Conservation (phyloP, 2,888 invertebrate genomes). For the Danaus chrysippus region DNA sequence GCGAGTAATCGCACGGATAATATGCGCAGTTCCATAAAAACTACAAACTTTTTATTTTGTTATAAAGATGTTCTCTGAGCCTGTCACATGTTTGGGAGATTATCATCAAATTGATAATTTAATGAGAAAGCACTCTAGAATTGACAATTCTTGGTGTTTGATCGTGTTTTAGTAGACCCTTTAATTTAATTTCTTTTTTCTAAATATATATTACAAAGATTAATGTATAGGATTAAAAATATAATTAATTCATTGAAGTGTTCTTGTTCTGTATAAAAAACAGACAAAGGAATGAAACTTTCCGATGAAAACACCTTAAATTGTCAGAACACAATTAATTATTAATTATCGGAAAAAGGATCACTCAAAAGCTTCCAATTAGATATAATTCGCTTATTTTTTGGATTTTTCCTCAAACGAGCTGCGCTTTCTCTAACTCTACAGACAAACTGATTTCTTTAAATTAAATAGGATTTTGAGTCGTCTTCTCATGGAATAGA, state of each 20-base stretch:
- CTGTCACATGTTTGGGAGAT: no score
- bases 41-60: not conserved
- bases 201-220: no score
- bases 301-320: not conserved
- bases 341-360: conserved; percentile 1
- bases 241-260: no score
- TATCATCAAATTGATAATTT: not conserved
- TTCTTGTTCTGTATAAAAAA: no score
- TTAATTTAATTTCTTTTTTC: no score
- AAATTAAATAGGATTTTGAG: not conserved
- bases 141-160: no score
- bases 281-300: no score
- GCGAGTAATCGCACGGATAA: not conserved
- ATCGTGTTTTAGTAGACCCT: no score
- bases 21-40: conserved; percentile 5
- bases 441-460: not conserved
- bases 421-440: not conserved
- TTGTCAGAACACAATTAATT: not conserved
- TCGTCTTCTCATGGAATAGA: not conserved
- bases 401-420: not conserved
- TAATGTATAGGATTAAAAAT: no score
- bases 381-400: not conserved
- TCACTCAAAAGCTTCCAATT: not conserved
- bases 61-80: not conserved
- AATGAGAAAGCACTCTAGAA: not conserved